phyloP scores from a whole-genome alignment of 2,113 vertebrate species.

The Campylomormyrus tamandua region DNA sequence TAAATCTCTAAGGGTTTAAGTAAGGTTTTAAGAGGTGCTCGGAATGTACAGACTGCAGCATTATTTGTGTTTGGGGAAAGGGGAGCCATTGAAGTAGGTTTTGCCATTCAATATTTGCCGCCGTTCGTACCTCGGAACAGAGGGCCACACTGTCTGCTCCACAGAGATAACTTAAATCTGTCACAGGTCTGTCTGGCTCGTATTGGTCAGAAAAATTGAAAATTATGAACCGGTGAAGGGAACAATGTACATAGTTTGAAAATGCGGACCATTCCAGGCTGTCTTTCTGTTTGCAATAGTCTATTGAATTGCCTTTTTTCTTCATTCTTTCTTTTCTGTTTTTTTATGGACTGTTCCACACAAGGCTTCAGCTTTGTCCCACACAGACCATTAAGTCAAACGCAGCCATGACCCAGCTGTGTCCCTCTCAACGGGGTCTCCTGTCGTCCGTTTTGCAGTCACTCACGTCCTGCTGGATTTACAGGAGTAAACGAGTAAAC shows the following conservation, averaged over 20 bases:
- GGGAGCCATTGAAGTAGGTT: neutral
- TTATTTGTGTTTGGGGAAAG: neutral
- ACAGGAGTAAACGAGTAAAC: neutral
- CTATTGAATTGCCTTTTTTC: neutral
- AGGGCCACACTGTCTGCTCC: neutral
- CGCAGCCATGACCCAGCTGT: neutral
- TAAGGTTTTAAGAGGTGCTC: neutral
- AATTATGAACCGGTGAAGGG: slow-evolving; percentile 4
- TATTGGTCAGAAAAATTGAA: slow-evolving; percentile 22
- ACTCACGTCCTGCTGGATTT: neutral
- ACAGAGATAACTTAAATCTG: slow-evolving; percentile 25
- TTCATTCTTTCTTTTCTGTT: neutral
- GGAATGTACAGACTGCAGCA: neutral
- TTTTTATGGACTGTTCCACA: neutral
- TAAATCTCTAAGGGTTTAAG: neutral
- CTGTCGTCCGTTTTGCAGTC: neutral
- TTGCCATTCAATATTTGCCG: neutral
- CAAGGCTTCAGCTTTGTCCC: neutral
- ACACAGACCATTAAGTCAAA: neutral
- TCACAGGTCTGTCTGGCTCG: neutral
- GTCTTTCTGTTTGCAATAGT: no score
- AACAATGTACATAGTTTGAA: neutral
- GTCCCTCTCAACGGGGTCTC: neutral
- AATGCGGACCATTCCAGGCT: neutral
- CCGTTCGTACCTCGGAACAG: neutral